phyloP scores from a whole-genome alignment of 1,140 invertebrate species.

The Schlechtendalia chinensis region DNA sequence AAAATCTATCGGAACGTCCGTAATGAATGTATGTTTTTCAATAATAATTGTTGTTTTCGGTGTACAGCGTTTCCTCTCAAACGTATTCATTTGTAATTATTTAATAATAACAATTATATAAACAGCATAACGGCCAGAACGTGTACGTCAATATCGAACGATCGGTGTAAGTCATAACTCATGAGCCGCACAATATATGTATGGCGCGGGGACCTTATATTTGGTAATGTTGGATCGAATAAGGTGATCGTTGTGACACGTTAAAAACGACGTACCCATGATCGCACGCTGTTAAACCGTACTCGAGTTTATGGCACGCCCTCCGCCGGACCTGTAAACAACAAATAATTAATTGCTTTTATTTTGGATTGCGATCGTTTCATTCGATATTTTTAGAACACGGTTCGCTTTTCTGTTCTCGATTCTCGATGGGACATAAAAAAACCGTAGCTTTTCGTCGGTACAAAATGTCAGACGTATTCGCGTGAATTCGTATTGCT shows the following conservation, averaged over 20 bases:
- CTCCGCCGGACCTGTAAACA: background rate
- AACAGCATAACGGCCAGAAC: background rate
- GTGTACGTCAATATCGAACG: background rate
- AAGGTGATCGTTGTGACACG: constrained; percentile 12
- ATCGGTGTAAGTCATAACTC: background rate
- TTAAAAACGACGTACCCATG: background rate
- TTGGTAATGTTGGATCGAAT: constrained; percentile 3
- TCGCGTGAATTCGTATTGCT: background rate
- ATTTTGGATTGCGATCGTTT: background rate
- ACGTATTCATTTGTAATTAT: background rate
- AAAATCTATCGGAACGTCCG: too few relatives aligned
- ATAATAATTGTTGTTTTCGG: too few relatives aligned
- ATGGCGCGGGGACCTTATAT: background rate
- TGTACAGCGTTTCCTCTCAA: background rate
- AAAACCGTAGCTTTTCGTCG: too few relatives aligned
- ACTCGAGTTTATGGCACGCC: background rate
- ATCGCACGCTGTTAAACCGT: background rate
- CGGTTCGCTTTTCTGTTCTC: background rate
- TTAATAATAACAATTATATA: background rate
- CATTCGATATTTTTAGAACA: background rate
- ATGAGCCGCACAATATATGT: background rate
- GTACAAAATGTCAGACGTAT: background rate
- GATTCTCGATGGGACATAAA: background rate
- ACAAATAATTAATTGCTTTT: background rate
- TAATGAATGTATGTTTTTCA: too few relatives aligned